Conservation (phyloP, 2,797 vertebrate genomes). For the Luscinia luscinia region DNA sequence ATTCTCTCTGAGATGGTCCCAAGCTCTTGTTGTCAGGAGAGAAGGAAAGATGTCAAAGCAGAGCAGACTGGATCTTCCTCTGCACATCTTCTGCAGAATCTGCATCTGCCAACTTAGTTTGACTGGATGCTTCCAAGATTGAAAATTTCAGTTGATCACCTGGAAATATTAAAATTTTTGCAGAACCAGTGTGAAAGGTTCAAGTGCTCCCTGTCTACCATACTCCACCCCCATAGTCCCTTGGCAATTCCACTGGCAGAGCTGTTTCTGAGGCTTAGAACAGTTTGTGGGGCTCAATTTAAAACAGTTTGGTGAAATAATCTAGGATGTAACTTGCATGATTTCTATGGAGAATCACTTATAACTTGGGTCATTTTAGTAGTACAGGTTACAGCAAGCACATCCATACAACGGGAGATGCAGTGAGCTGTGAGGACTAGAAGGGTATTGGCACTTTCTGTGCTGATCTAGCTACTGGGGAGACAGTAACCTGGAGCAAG, state of each 20-base stretch:
- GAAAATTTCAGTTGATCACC: background rate
- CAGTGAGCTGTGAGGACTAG: background rate
- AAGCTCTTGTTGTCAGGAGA: background rate
- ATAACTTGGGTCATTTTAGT: background rate
- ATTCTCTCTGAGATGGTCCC: background rate
- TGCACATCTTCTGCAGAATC: background rate
- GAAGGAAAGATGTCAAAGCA: background rate
- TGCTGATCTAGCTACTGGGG: background rate
- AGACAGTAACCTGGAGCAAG: background rate
- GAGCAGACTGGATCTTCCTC: background rate
- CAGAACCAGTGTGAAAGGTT: background rate
- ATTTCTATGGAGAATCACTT: background rate
- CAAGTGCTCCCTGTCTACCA: background rate
- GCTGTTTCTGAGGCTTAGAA: background rate
- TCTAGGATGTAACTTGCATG: background rate
- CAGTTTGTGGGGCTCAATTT: background rate
- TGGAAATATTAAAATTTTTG: background rate
- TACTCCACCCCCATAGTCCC: background rate
- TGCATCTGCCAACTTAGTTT: background rate
- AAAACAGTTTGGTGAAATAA: background rate
- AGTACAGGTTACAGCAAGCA: background rate
- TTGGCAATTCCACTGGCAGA: background rate
- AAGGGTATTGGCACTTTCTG: background rate
- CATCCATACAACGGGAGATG: fast-evolving
- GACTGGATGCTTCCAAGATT: background rate